Evolutionary conservation across 2,113 vertebrate species (phyloP), one percentile per base, ranked within the genome.

Genomic region (Delphinapterus leucas): DNA sequence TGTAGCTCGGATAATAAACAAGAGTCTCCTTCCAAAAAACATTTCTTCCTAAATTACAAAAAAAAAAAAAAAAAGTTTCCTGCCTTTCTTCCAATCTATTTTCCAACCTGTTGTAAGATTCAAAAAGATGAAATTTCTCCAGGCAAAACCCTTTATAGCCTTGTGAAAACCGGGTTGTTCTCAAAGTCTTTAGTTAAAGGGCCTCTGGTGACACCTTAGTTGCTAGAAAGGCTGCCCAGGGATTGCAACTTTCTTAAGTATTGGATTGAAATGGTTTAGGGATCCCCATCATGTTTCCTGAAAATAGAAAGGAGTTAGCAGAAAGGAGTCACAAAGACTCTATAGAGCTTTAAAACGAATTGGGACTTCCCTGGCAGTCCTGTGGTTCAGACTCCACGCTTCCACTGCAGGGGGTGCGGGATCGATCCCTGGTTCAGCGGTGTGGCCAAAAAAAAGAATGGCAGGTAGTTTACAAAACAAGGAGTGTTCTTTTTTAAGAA

Each of bases 141-240:
- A 47, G 68, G 63, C 79, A 77, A 86, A 87, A 84, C 58, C 25
- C 38, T 74, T 74, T 68, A 58, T 2, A 63, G 41, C 36, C 1
- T 2, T 86, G 47, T 81, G 65, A 44, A 85, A 95, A 80, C 74
- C 38, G 28, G 73, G 36, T 33, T 61, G 55, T 94, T 79, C 70
- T 79, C 38, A 31, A 67, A 93, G 33, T 77, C 61, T 68, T 93
- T 20, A 53, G 85, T 60, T 87, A 96, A 91, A 80, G 53, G 90
- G 87, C 79, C 58, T 80, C 96, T 76, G 28, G 74, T 76, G 87
- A 68, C 36, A 28, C 70, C 44, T 95, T 60, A 26, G 41, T 93
- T 90, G 92, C 87, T 76, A 88, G 94, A 87, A 84, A 96, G 70
- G 25, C 33, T 61, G 76, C 47, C 47, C 60, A 60, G 65, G 74